Evolutionary conservation across 2,797 vertebrate species (phyloP).

Genomic region (Neostethus bicornis): DNA sequence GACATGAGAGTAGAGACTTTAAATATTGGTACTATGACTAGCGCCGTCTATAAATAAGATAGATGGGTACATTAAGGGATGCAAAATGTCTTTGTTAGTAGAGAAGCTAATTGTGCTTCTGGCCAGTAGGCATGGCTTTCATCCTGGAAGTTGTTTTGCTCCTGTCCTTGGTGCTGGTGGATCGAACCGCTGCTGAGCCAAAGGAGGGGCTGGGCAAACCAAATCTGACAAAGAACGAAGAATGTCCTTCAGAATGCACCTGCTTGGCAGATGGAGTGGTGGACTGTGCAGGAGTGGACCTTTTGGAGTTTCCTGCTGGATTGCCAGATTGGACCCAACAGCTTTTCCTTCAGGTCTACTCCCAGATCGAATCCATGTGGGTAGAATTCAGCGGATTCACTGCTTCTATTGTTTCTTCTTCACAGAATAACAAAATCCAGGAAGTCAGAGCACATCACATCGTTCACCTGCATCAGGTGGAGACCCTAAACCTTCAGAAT

Average conservation of each 20-base stretch:
- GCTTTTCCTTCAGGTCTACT: conserved; percentile 91
- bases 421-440: conserved; percentile 94
- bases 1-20: no score
- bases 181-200: conserved; percentile 53
- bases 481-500: conserved; percentile 97
- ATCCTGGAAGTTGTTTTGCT: conserved; percentile 74
- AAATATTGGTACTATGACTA: no score
- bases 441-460: conserved; percentile 89
- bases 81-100: no score
- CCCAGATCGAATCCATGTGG: background rate
- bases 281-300: conserved; percentile 93
- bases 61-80: no score
- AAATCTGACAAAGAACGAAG: no score
- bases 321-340: conserved; percentile 86
- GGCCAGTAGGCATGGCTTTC: conserved; percentile 57
- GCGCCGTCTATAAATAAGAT: no score
- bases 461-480: conserved; percentile 85
- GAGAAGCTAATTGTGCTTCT: no score
- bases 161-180: conserved; percentile 73
- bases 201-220: no score
- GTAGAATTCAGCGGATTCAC: background rate
- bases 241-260: conserved; percentile 88
- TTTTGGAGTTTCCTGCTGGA: conserved; percentile 86
- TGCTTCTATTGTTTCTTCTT: conserved; percentile 24
- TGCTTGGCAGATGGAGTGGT: conserved; percentile 88